Conservation (phyloP, 2,113 vertebrate species). For the Lathamus discolor region DNA sequence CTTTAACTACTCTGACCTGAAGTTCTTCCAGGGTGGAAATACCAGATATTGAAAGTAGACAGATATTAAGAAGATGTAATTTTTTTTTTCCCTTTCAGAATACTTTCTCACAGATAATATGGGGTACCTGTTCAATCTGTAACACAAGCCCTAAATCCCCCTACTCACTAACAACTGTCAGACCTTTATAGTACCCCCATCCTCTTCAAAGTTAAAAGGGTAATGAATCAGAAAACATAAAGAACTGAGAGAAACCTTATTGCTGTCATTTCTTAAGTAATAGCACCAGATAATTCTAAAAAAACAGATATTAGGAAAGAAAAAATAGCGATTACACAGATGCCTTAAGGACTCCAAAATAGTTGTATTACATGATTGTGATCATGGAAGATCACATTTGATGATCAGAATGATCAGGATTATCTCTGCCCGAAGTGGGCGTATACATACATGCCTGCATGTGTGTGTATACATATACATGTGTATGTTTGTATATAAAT, state of each 20-base stretch:
- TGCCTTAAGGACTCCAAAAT: neutral
- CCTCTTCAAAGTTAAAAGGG: neutral
- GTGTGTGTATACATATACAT: neutral
- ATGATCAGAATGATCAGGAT: rapidly evolving
- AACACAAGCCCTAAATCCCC: neutral
- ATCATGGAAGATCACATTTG: neutral
- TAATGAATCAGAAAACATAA: neutral
- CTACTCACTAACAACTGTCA: neutral
- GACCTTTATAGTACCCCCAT: neutral
- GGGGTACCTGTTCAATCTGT: neutral
- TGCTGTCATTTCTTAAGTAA: neutral
- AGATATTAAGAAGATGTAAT: neutral
- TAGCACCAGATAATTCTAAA: neutral
- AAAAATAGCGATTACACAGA: neutral
- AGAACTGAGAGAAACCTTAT: neutral
- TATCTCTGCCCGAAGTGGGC: neutral
- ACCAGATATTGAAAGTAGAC: neutral
- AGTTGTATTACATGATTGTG: neutral
- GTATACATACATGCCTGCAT: neutral
- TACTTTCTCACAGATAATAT: neutral
- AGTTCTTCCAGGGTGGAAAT: neutral
- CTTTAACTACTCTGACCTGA: neutral
- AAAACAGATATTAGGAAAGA: neutral
- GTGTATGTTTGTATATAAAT: neutral
- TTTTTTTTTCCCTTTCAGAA: neutral